phyloP scores from a whole-genome alignment of 2,797 vertebrate species.

The Notoglanidium macrostoma region DNA sequence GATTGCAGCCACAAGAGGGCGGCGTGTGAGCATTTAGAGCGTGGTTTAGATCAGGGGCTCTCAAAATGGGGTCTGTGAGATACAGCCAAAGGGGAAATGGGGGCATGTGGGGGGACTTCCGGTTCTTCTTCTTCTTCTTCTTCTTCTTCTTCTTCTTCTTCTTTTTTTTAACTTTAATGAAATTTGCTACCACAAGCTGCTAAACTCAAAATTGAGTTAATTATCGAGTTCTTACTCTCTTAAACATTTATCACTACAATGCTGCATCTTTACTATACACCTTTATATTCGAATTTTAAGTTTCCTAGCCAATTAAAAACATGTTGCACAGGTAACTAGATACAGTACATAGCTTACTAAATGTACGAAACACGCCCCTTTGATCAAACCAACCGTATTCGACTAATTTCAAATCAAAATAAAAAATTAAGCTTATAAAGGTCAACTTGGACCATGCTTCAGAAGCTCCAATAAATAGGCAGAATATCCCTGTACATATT shows the following conservation, averaged over 20 bases:
- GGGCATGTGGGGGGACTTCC: too few relatives aligned
- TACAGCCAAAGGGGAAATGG: neutral
- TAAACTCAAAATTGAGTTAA: neutral
- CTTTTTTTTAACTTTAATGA: neutral
- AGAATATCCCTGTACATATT: neutral
- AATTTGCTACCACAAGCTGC: neutral
- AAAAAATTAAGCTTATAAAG: neutral
- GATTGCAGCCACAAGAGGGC: conserved; percentile 46
- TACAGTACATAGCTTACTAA: neutral
- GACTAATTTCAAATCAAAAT: neutral
- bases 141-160: neutral
- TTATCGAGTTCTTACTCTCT: neutral
- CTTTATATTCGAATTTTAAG: neutral
- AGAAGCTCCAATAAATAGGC: neutral
- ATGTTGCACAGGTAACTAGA: neutral
- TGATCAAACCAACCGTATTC: neutral
- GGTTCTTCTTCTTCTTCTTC: too few relatives aligned
- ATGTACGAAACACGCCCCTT: neutral
- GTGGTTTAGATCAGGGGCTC: too few relatives aligned
- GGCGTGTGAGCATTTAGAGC: neutral
- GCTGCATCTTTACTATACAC: neutral
- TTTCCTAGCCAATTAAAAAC: neutral
- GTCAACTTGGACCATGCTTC: too few relatives aligned
- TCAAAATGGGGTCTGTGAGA: neutral
- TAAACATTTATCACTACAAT: neutral